Base-by-base conservation (phyloP, 2,113 vertebrate genomes). In the Labrus mixtus region DNA sequence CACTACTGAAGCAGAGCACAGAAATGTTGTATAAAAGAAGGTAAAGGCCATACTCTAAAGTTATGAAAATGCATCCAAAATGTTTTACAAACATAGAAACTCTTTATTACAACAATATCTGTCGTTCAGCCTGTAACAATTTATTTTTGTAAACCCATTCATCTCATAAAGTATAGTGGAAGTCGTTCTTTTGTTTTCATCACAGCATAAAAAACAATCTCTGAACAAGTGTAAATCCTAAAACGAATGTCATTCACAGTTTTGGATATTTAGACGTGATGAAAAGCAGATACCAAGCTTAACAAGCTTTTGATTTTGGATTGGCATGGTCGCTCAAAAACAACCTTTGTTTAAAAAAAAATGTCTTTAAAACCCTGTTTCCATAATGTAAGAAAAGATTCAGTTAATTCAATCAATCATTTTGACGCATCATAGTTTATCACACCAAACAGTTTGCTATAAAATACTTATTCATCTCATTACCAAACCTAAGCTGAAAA, bases 21-120 rank as follows among this genome's bases (percentile, higher is more conserved):
- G 43, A 16, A 20, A 59, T 16, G 22, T 43, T 39, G 46, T 17
- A 7, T 29, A 37, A 45, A 63, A 50, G 13, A 59, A 29, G 54
- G 23, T 11, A 9, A 39, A 19, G 16, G 46, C 16, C 16, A 13
- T 9, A n/a, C 19, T 9, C 25, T 68, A 11, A 62, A 82, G 85
- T 64, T 22, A 88, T 20, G 39, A 86, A 12, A 73, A 68, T 29
- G 33, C 57, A 75, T 62, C 48, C 20, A 78, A 77, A 87, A 56
- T 88, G 68, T 87, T 86, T 85, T 89, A 92, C 79, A 89, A 93
- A 93, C 91, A 91, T 90, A 92, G 74, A 90, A 91, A 93, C 67
- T 86, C 86, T 93, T 93, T 92, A 91, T 92, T 92, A 88, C 72
- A 89, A 89, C 82, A 73, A 41, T 19, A 70, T 77, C 73, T 85